Percentiles rank a stretch among this genome's conserved stretches.
These are phyloP conservation scores for Myotis davidii DNA, from an alignment of 2,113 vertebrate genomes.

Conservation along the genomic window DNA sequence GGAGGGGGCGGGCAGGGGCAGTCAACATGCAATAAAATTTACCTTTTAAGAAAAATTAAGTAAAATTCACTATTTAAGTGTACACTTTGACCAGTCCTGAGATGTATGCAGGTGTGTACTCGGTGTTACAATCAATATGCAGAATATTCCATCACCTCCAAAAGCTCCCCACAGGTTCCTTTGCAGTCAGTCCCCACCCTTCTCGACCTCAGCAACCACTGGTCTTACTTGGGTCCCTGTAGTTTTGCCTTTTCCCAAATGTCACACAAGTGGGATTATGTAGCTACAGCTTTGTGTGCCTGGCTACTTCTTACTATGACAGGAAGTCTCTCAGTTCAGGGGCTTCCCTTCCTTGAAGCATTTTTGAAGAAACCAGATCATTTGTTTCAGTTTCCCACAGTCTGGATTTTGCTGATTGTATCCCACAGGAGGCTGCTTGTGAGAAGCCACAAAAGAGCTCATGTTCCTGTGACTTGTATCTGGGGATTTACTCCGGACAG, in stretches of 20 bases:
- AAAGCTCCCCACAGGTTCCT: background rate
- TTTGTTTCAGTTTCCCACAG: conserved; percentile 40
- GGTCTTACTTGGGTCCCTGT: background rate
- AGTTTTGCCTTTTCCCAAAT: background rate
- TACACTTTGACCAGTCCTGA: background rate
- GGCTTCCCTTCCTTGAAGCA: background rate
- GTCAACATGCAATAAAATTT: background rate
- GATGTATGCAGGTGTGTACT: background rate
- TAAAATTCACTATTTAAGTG: background rate
- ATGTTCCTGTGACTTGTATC: conserved; percentile 1
- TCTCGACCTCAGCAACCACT: background rate
- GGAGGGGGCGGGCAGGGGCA: background rate
- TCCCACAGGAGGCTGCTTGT: background rate
- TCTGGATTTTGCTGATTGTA: background rate
- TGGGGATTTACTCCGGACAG: background rate
- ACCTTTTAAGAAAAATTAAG: background rate
- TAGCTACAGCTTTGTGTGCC: background rate
- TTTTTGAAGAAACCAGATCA: background rate
- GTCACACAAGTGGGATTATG: background rate
- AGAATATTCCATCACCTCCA: background rate
- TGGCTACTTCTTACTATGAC: background rate
- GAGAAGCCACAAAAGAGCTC: conserved; percentile 40
- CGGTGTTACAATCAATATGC: background rate
- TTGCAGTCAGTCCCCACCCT: too few relatives aligned
- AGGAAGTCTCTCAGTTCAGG: background rate